These are phyloP conservation scores for Drosophila carrolli DNA, from an alignment of 1,140 invertebrate genomes.

Conservation along the genomic window DNA sequence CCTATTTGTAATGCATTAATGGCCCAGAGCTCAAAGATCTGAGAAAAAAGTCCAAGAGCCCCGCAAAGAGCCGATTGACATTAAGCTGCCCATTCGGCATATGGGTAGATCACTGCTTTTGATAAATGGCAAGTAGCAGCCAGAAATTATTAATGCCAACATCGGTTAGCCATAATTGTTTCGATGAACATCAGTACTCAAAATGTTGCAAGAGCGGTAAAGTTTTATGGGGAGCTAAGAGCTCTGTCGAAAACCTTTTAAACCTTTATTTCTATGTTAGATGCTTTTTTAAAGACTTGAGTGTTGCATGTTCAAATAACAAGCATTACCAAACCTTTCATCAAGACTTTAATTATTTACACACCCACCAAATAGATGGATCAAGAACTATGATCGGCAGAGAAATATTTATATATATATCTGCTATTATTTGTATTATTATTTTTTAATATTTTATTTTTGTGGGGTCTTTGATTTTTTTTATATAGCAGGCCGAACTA, in stretches of 20 bases:
- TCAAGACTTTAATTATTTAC: too few relatives aligned
- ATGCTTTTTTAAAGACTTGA: background rate
- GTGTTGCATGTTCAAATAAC: too few relatives aligned
- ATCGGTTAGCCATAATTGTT: constrained; percentile 38
- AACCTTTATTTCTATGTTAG: background rate
- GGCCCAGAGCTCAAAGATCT: constrained; percentile 37
- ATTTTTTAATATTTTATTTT: too few relatives aligned
- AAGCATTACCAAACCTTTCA: too few relatives aligned
- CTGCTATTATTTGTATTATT: too few relatives aligned
- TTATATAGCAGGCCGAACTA: background rate
- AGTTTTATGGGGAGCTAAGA: constrained; percentile 8
- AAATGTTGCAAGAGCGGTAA: constrained; percentile 29
- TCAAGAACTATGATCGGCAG: too few relatives aligned
- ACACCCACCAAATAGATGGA: too few relatives aligned
- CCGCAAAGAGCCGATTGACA: constrained; percentile 66
- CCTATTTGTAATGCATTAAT: constrained; percentile 82
- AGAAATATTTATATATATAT: too few relatives aligned
- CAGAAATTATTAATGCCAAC: constrained; percentile 40
- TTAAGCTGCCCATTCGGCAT: constrained; percentile 66
- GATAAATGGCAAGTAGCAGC: constrained; percentile 65
- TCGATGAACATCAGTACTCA: constrained; percentile 17
- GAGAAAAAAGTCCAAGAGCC: constrained; percentile 9
- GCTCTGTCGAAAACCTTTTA: background rate
- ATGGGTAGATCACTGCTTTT: constrained; percentile 57
- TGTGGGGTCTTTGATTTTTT: too few relatives aligned